Base-by-base conservation (phyloP, 2,888 invertebrate genomes). In the Thelaira solivaga region DNA sequence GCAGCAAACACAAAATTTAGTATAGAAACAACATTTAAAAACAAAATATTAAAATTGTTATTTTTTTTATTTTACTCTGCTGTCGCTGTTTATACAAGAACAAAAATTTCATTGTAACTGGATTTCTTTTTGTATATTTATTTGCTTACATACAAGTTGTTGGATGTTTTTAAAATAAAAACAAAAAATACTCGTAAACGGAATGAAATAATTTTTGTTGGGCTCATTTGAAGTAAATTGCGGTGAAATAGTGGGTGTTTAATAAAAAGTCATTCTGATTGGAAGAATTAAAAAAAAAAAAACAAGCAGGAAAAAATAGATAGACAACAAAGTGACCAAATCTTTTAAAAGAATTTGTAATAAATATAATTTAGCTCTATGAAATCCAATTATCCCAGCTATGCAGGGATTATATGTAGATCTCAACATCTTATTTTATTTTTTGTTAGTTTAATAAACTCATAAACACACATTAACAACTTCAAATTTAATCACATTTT, bases 211-310 rank as follows among this genome's bases (percentile, higher is more conserved):
- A 24, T 2, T 13, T 6, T 24, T 16, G 11, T n/a, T 39, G 39
- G 39, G 57, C 47, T 69, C 16, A 34, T 16, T 47, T 57, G 39
- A 43, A 69, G 59, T 64, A 69, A 64, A 76, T 76, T 76, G 69
- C 36, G 69, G 57, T 59, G 26, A 69, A 69, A 51, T 76, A 51
- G 62, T 45, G 61, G 55, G 41, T 69, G 45, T 76, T 69, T 51
- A 76, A 57, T 64, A 69, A 76, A 64, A 69, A 76, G 64, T 69
- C 69, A 64, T 64, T 64, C 36, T 24, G 41, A 64, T 64, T 64
- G 41, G 41, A 41, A 59, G 49, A 47, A 20, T 51, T 0, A 0
- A 49, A 39, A 22, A 47, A 26, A 22, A 13, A 29, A 26, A 13
- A 62, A 45, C 7, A 45, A 59, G 5, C 11, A 6, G 7, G 13